A percentile compares a stretch with the other conserved stretches of the same genome.
Conservation (phyloP, 2,888 invertebrate species). For the Ormyrus rosae region DNA sequence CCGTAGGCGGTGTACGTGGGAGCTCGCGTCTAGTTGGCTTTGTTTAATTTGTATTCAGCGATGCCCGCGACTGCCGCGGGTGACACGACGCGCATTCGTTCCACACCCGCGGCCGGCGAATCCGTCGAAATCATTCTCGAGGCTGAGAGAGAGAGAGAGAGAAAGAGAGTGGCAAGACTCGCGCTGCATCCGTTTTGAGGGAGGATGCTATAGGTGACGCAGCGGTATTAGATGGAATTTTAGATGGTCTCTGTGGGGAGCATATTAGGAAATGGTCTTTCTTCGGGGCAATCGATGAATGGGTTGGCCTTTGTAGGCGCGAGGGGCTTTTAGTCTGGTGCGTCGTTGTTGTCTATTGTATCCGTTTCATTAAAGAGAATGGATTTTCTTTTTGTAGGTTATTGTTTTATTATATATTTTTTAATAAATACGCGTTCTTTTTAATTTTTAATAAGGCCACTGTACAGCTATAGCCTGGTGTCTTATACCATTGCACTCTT, state of each 20-base stretch:
- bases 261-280: conserved; percentile 2
- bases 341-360: no score
- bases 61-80: conserved; percentile 5
- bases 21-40: neutral
- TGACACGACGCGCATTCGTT: conserved; percentile 37
- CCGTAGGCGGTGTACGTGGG: neutral
- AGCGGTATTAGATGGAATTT: conserved; percentile 11
- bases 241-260: no score
- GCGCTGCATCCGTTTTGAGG: no score
- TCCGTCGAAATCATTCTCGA: conserved; percentile 8
- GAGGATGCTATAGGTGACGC: neutral
- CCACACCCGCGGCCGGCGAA: neutral
- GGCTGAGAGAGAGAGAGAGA: neutral
- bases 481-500: no score
- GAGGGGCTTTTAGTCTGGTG: no score
- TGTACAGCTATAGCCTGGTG: no score
- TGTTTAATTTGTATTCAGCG: conserved; percentile 44
- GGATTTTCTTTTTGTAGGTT: no score
- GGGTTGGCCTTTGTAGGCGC: no score
- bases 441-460: no score
- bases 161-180: neutral
- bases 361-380: no score
- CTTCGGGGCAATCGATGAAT: neutral
- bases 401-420: no score
- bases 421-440: no score